Base-by-base conservation (phyloP, 2,113 vertebrate species). In the Hemicordylus capensis region DNA sequence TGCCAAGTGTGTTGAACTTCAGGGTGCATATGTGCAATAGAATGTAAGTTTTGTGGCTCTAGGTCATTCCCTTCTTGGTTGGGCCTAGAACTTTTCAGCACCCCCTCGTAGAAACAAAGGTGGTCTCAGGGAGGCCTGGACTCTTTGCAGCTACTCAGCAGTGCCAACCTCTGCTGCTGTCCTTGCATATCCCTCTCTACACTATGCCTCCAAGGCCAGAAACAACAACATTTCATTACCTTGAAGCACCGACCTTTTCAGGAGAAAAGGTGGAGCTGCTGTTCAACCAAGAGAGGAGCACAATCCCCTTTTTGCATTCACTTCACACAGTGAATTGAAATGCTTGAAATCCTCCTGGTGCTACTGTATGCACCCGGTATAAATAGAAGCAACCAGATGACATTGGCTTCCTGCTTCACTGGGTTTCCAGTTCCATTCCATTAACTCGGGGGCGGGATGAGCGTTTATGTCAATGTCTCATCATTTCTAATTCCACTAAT, bases 401-500 rank as follows among this genome's bases (percentile, higher is more conserved):
- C 28, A 37, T 54, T 56, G 75, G 66, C 28, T 73, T 73, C 44
- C 61, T 34, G 84, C 67, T 84, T 80, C 85, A 0, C 9, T 2
- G 83, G 73, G 89, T 51, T 76, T 19, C 0, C 0, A 0, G 69
- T 79, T 87, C 81, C 81, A 74, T 42, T 73, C 58, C 76, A 83
- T 87, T 87, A 83, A 79, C 76, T 19, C 70, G 63, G 70, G 44
- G 76, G 56, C 15, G 37, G 4, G 0, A 34, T 1, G n/a, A 59
- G 46, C 70, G 42, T 58, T 39, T 0, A 1, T 69, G 51, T 63
- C 76, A n/a, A 59, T n/a, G 26, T 9, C 34, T 73, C 37, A 73
- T 63, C 12, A 9, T 56, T 79, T 83, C 86, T 79, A 56, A 83
- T 83, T 87, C 86, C 31, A 63, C 66, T 83, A 87, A 79, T 69